A percentile compares a stretch with the other conserved stretches of the same genome.
Evolutionary conservation across 2,888 invertebrate species (phyloP).

Genomic region (Lithophane ornitopus): DNA sequence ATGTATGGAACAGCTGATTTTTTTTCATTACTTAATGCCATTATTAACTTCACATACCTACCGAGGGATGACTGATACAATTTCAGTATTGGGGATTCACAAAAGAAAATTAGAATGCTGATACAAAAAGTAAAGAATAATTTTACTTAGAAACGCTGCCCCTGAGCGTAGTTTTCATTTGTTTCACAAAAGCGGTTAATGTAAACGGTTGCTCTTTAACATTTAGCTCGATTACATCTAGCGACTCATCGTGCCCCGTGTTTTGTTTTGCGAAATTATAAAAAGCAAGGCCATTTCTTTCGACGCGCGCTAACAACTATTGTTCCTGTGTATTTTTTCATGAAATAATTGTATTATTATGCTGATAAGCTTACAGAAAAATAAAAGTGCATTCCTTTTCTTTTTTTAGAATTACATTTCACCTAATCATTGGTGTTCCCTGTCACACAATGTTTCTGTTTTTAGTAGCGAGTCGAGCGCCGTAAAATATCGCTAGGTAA

Average conservation of each 20-base stretch:
- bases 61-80: background rate
- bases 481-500: background rate
- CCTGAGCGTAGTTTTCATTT: slow-evolving; percentile 84
- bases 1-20: no score
- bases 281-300: slow-evolving; percentile 64
- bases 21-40: no score
- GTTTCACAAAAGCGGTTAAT: slow-evolving; percentile 85
- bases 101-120: slow-evolving; percentile 61
- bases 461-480: background rate
- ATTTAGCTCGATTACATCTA: slow-evolving; percentile 84
- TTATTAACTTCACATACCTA: slow-evolving; percentile 1
- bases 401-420: slow-evolving; percentile 7
- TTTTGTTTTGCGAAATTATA: slow-evolving; percentile 73
- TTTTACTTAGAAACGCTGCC: slow-evolving; percentile 75
- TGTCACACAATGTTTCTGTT: background rate
- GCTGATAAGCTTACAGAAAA: slow-evolving; percentile 40
- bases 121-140: slow-evolving; percentile 73
- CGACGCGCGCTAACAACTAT: slow-evolving; percentile 41
- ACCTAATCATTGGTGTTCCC: slow-evolving; percentile 10
- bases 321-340: slow-evolving; percentile 46
- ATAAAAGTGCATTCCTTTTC: slow-evolving; percentile 39
- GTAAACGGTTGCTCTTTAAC: slow-evolving; percentile 83
- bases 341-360: slow-evolving; percentile 30
- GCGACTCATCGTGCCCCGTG: slow-evolving; percentile 71
- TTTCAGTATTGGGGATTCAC: slow-evolving; percentile 35